A percentile compares a stretch with the other conserved stretches of the same genome.
These are phyloP conservation scores for Ruditapes philippinarum DNA, from an alignment of 1,140 invertebrate species.

Conservation along the genomic window DNA sequence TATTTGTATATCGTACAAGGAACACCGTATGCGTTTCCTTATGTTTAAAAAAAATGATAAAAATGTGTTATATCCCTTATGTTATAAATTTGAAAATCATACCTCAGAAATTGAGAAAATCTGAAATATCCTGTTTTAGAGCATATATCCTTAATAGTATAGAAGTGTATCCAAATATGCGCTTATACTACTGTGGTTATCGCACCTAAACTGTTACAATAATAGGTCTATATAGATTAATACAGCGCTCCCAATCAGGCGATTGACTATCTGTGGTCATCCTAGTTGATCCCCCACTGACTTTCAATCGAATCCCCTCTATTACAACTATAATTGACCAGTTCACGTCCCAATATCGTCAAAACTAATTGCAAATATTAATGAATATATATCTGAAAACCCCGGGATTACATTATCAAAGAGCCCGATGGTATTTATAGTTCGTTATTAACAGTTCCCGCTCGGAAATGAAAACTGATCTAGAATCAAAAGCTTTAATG, in stretches of 20 bases:
- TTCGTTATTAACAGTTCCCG: background rate
- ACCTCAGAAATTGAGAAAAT: no score
- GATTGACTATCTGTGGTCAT: conserved; percentile 13
- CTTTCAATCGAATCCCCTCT: background rate
- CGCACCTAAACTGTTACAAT: background rate
- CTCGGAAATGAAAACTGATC: background rate
- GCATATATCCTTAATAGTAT: no score
- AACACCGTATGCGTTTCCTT: no score
- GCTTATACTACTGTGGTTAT: background rate
- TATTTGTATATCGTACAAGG: no score
- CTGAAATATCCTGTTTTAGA: no score
- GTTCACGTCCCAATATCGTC: background rate
- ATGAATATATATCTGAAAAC: background rate
- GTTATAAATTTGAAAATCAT: no score
- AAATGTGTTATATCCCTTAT: no score
- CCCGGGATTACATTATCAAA: background rate
- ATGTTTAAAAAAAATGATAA: no score
- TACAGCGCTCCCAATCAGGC: background rate
- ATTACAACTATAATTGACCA: background rate
- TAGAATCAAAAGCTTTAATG: background rate
- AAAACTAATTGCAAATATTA: background rate
- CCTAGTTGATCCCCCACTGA: background rate
- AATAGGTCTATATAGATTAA: no score
- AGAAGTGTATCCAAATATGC: no score
- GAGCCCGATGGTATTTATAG: background rate